Base-by-base conservation (phyloP, 2,113 vertebrate species). In the Solenodon paradoxus region DNA sequence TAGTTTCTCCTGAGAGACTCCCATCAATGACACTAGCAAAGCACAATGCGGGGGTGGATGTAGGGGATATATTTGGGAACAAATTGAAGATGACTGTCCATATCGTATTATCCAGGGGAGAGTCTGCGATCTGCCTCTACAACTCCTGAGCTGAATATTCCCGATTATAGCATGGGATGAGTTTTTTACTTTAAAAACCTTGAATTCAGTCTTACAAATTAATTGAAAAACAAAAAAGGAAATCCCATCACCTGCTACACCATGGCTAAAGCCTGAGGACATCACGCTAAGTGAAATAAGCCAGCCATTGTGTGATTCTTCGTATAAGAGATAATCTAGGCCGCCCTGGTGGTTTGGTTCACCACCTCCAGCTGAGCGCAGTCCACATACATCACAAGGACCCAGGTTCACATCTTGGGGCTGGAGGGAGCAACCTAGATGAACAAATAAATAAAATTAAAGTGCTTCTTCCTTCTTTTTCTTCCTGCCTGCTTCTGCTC, bases 261-360 rank as follows among this genome's bases (percentile, higher is more conserved):
- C 24, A 4, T 13, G 64, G 64, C 42, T 49, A 45, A 63, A 61
- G 0, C 42, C 47, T 16, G 59, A 80, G 17, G 28, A 74, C 30
- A 28, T 40, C 7, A 20, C 17, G n/a, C 30, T n/a, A 49, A 26
- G 24, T 51, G 74, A 45, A 42, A 78, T 28, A 35, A 49, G 19
- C 32, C 59, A 55, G 13, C 38, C 53, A 9, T 59, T 30, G 26
- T 12, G 1, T 3, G 40, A 53, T 4, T 20, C 64, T 24, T 12
- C 30, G 32, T 38, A 1, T 0, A 7, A 28, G 57, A 74, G 38
- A 10, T 2, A n/a, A n/a, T n/a, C n/a, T n/a, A n/a, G n/a, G n/a
- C n/a, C n/a, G n/a, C n/a, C n/a, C n/a, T n/a, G n/a, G n/a, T n/a
- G n/a, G n/a, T n/a, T n/a, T n/a, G n/a, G n/a, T n/a, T n/a, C n/a